Percentiles rank a stretch among this genome's conserved stretches.
Evolutionary conservation across 2,888 invertebrate species (phyloP).

Genomic region (Steinernema scapterisci): DNA sequence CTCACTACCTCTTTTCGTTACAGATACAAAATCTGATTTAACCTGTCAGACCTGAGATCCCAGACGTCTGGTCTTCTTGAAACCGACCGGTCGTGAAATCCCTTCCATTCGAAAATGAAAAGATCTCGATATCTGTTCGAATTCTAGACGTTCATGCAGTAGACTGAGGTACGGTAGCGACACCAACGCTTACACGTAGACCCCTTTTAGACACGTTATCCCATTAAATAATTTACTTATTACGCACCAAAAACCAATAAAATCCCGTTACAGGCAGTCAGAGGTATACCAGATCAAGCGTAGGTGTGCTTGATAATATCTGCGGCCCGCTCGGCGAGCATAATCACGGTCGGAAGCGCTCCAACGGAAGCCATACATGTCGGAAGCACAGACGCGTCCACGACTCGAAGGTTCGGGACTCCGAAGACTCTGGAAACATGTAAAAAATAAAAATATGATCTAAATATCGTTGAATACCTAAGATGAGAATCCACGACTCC

Average conservation of each 20-base stretch:
- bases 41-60: too few relatives aligned
- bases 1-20: too few relatives aligned
- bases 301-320: slow-evolving; percentile 21
- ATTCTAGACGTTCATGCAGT: too few relatives aligned
- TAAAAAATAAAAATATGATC: not conserved
- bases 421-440: slow-evolving; percentile 8
- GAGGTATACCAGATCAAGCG: slow-evolving; percentile 13
- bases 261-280: slow-evolving; percentile 18
- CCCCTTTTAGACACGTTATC: too few relatives aligned
- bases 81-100: too few relatives aligned
- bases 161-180: too few relatives aligned
- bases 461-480: not conserved
- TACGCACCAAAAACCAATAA: not conserved
- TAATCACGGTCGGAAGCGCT: slow-evolving; percentile 19
- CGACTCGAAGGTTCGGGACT: slow-evolving; percentile 6
- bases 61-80: too few relatives aligned
- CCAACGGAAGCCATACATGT: slow-evolving; percentile 20
- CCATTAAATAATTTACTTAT: not conserved
- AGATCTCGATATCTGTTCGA: too few relatives aligned
- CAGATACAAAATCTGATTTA: too few relatives aligned
- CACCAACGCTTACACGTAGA: too few relatives aligned
- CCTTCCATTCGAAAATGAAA: too few relatives aligned
- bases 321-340: slow-evolving; percentile 14
- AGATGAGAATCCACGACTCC: slow-evolving; percentile 20
- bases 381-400: slow-evolving; percentile 14